These are phyloP conservation scores for Clarias batrachus DNA, from an alignment of 2,113 vertebrate genomes.

Conservation along the genomic window DNA sequence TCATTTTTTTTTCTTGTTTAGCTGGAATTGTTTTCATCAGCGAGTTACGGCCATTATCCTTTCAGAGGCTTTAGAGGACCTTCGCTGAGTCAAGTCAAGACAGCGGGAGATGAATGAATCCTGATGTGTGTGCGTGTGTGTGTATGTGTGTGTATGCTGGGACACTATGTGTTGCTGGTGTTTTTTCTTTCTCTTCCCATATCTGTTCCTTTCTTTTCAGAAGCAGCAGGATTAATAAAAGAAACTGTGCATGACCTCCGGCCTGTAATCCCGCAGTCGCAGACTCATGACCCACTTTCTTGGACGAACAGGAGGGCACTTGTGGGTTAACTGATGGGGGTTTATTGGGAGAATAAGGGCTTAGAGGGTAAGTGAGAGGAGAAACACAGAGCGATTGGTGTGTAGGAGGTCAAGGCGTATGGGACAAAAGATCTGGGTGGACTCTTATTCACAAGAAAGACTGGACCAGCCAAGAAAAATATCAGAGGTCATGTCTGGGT, in stretches of 20 bases:
- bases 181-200: neutral
- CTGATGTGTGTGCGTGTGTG: neutral
- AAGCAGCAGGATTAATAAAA: slow-evolving; percentile 59
- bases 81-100: slow-evolving; percentile 20
- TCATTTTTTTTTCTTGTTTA: slow-evolving; percentile 18
- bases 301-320: slow-evolving; percentile 64
- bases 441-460: slow-evolving; percentile 51
- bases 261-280: slow-evolving; percentile 72
- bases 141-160: neutral
- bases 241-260: slow-evolving; percentile 62
- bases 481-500: neutral
- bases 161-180: neutral
- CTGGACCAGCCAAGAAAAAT: slow-evolving; percentile 55
- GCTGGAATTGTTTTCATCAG: slow-evolving; percentile 34
- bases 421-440: slow-evolving; percentile 66
- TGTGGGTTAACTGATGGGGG: neutral
- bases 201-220: slow-evolving; percentile 19
- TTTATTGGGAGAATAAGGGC: neutral
- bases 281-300: slow-evolving; percentile 78
- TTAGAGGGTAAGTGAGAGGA: slow-evolving; percentile 23
- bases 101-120: slow-evolving; percentile 30
- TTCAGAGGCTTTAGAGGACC: slow-evolving; percentile 20
- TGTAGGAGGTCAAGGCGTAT: slow-evolving; percentile 4
- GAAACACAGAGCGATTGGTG: neutral
- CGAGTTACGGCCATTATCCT: slow-evolving; percentile 25